phyloP scores from a whole-genome alignment of 2,888 invertebrate genomes.

The Lasiommata megera region DNA sequence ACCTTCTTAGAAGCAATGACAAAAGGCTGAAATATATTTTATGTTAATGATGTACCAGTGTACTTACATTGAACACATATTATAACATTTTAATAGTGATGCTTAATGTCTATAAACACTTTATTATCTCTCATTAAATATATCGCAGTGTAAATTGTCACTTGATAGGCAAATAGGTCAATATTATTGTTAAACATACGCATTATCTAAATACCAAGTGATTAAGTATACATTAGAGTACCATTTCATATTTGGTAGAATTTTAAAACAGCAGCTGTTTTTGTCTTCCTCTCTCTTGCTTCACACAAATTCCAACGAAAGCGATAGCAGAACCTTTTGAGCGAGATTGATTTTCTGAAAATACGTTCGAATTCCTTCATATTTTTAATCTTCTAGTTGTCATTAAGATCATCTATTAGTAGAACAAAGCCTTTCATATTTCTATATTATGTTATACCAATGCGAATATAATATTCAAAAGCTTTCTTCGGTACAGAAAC shows the following conservation, averaged over 20 bases:
- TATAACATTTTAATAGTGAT: background rate
- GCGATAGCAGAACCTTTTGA: conserved; percentile 26
- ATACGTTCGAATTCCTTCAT: conserved; percentile 2
- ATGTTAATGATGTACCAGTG: background rate
- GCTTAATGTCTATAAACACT: background rate
- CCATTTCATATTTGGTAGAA: conserved; percentile 24
- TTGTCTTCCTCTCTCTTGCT: conserved; percentile 28
- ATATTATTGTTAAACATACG: conserved; percentile 5
- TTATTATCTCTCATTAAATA: background rate
- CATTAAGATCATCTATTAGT: background rate
- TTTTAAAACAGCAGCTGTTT: conserved; percentile 24
- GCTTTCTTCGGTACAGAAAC: background rate
- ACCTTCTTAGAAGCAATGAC: background rate
- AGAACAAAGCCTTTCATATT: background rate
- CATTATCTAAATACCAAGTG: conserved; percentile 14
- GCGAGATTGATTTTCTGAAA: conserved; percentile 31
- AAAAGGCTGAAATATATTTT: background rate
- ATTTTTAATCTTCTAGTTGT: background rate
- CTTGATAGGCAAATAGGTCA: background rate
- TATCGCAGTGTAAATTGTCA: background rate
- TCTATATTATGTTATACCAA: background rate
- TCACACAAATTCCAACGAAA: conserved; percentile 29
- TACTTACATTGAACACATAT: background rate
- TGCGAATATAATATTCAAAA: background rate
- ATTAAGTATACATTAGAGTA: conserved; percentile 25